These are phyloP conservation scores for Eubasilissa splendida DNA, from an alignment of 2,888 invertebrate genomes.

Conservation along the genomic window DNA sequence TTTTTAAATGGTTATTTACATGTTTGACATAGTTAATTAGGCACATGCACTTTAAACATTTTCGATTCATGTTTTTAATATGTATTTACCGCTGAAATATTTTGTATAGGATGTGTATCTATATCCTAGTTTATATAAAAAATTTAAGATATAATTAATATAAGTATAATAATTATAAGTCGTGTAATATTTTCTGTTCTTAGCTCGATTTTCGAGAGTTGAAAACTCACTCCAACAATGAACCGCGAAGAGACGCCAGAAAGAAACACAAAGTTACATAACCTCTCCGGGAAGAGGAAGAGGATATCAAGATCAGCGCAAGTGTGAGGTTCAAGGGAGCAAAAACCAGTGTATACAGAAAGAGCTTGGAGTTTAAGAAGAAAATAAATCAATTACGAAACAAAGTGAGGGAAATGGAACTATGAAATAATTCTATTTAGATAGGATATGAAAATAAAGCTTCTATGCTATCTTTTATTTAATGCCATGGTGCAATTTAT, in stretches of 20 bases:
- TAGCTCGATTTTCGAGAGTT: conserved; percentile 81
- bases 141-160: no score
- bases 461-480: neutral
- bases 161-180: neutral
- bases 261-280: conserved; percentile 83
- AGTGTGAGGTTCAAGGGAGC: conserved; percentile 47
- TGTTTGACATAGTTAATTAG: no score
- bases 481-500: no score
- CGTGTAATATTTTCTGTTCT: neutral
- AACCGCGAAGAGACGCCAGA: conserved; percentile 74
- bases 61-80: no score
- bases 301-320: conserved; percentile 17
- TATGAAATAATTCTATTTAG: conserved; percentile 33
- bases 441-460: conserved; percentile 31
- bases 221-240: conserved; percentile 75
- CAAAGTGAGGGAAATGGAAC: conserved; percentile 46
- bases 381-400: conserved; percentile 49
- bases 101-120: no score
- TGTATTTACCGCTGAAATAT: no score
- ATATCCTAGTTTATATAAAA: no score
- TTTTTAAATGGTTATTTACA: no score
- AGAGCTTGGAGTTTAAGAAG: conserved; percentile 50
- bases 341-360: conserved; percentile 50
- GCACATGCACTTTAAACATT: no score
- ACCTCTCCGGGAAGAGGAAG: conserved; percentile 62